These are phyloP conservation scores for Delphinus delphis DNA, from an alignment of 2,113 vertebrate genomes.

Conservation along the genomic window DNA sequence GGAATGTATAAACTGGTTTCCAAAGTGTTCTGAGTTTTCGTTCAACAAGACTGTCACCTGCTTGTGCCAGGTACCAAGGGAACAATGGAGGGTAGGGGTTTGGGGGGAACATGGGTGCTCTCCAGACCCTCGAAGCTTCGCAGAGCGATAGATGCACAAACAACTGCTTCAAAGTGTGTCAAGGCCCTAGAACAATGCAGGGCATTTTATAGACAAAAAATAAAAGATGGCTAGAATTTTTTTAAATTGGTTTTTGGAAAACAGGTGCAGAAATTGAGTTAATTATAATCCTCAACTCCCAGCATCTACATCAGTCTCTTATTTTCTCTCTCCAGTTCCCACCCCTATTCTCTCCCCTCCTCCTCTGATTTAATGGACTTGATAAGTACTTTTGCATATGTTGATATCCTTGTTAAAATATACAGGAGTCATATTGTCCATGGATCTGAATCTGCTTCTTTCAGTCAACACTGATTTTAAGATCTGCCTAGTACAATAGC, in stretches of 20 bases:
- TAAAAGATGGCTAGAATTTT: background rate
- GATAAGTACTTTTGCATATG: background rate
- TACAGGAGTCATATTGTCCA: background rate
- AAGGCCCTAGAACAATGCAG: background rate
- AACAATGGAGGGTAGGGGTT: too few species aligned
- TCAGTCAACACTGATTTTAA: background rate
- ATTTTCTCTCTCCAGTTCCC: background rate
- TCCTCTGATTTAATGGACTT: background rate
- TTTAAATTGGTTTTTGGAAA: background rate
- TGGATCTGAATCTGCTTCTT: background rate
- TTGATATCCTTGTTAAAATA: background rate
- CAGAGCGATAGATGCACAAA: background rate
- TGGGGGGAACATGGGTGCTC: background rate
- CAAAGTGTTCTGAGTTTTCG: background rate
- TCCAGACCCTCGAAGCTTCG: too few species aligned
- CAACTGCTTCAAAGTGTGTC: background rate
- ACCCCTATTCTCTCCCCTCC: background rate
- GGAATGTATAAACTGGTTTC: background rate
- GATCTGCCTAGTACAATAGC: background rate
- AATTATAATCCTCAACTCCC: background rate
- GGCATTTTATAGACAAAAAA: background rate
- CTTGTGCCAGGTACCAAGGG: background rate
- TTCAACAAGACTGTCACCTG: background rate
- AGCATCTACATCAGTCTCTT: background rate
- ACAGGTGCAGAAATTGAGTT: background rate